Percentiles rank a stretch among this genome's conserved stretches.
These are phyloP conservation scores for Paramisgurnus dabryanus DNA, from an alignment of 2,113 vertebrate genomes.

Conservation along the genomic window DNA sequence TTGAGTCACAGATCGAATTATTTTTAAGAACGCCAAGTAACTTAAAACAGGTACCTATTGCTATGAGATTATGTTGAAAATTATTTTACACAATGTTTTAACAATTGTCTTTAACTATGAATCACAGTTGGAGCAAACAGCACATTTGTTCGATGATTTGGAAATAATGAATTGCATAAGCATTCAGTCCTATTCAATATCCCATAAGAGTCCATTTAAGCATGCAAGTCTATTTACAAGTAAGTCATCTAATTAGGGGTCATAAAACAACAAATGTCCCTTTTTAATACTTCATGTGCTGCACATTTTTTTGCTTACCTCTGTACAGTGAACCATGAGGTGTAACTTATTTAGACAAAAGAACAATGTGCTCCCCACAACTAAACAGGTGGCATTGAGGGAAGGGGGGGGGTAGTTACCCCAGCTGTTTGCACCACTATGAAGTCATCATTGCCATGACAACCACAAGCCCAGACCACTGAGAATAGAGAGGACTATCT, in stretches of 20 bases:
- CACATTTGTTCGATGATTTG: no score
- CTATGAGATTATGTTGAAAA: no score
- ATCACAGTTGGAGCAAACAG: no score
- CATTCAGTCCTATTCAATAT: background rate
- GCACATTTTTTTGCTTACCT: background rate
- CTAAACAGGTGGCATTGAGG: slow-evolving; percentile 11
- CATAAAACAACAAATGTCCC: background rate
- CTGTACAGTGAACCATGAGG: background rate
- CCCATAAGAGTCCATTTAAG: background rate
- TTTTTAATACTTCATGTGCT: background rate
- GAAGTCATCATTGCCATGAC: slow-evolving; percentile 2
- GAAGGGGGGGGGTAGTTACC: background rate
- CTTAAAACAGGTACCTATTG: no score
- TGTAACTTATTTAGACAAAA: background rate
- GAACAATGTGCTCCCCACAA: background rate
- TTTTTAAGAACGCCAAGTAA: no score
- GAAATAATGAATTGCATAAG: background rate
- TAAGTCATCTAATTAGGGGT: background rate
- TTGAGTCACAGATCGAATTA: no score
- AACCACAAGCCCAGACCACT: slow-evolving; percentile 34
- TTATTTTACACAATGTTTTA: no score
- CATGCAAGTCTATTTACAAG: slow-evolving; percentile 3
- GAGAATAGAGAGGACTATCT: slow-evolving; percentile 10
- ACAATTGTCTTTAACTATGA: no score
- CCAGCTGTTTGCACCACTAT: slow-evolving; percentile 4